Base-by-base conservation (phyloP, 2,888 invertebrate genomes). In the Melanotus villosus region DNA sequence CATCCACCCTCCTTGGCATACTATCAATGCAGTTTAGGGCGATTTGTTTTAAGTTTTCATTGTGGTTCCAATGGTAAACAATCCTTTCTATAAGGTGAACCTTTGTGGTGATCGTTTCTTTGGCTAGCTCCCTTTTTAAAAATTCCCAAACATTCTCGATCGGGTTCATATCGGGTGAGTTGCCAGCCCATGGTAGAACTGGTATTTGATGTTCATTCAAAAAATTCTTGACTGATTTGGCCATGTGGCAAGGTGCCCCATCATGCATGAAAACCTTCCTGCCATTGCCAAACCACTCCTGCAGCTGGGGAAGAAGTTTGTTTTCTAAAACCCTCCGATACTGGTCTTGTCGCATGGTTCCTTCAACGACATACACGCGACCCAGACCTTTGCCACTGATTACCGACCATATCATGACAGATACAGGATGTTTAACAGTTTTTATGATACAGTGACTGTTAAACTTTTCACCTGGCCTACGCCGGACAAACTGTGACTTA, bases 261-360 rank as follows among this genome's bases (percentile, higher is more conserved):
- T 26, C 26, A 3, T 26, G 26, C 26, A 26, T 26, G 26, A 26
- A 26, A 3, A 26, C 26, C 7, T 26, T 26, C 26, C 26, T 26
- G 26, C 7, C 26, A 26, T 26, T 26, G 3, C 7, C 26, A 26
- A 26, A 26, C 26, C 26, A 26, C 7, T 26, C 7, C 26, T 7
- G 3, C 26, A 26, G 26, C 26, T 26, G 26, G 6, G 45, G 57
- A 30, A 16, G 60, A 18, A 60, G 10, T 19, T 62, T 65, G n/a
- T 56, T 72, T 45, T 75, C 66, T 12, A 74, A 62, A 14, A 73
- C 67, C 47, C 47, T 62, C 54, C 59, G 65, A 21, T 76, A 74
- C 56, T 74, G 71, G 32, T 72, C 70, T 47, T 76, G 73, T 23
- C 58, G 52, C 73, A 75, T 73, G 7, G 63, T 75, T 4, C 67